phyloP scores from a whole-genome alignment of 1,140 invertebrate species.

The Coptotermes formosanus region DNA sequence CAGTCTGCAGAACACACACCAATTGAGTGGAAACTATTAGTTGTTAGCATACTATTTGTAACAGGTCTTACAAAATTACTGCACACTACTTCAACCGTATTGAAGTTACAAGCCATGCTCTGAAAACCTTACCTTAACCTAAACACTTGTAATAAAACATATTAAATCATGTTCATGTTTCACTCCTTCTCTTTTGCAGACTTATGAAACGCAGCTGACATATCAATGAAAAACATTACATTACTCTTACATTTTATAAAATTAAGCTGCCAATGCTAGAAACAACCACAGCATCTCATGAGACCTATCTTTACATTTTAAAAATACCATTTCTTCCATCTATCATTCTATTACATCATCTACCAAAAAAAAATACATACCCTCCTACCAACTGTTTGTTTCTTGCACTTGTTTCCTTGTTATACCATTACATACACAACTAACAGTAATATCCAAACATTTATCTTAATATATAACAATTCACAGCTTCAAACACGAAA shows the following conservation, averaged over 20 bases:
- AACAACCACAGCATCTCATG: neutral
- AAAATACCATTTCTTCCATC: neutral
- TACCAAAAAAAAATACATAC: neutral
- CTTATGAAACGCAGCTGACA: neutral
- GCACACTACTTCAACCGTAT: neutral
- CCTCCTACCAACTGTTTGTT: neutral
- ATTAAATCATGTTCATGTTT: neutral
- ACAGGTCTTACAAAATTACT: neutral
- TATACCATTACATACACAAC: neutral
- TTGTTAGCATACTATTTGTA: constrained; percentile 5
- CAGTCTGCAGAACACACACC: neutral
- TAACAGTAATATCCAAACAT: neutral
- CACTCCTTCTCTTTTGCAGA: neutral
- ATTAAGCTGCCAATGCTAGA: neutral
- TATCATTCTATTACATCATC: neutral
- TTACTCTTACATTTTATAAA: neutral
- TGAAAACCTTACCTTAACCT: neutral
- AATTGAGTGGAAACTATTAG: neutral
- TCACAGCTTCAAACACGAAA: neutral
- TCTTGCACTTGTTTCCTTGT: neutral
- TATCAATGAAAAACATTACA: neutral
- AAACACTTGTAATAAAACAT: neutral
- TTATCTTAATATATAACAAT: neutral
- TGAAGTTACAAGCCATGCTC: neutral
- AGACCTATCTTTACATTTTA: neutral